Evolutionary conservation across 2,888 invertebrate species (phyloP), one percentile per base, ranked within the genome.

Genomic region (Monochamus alternatus): DNA sequence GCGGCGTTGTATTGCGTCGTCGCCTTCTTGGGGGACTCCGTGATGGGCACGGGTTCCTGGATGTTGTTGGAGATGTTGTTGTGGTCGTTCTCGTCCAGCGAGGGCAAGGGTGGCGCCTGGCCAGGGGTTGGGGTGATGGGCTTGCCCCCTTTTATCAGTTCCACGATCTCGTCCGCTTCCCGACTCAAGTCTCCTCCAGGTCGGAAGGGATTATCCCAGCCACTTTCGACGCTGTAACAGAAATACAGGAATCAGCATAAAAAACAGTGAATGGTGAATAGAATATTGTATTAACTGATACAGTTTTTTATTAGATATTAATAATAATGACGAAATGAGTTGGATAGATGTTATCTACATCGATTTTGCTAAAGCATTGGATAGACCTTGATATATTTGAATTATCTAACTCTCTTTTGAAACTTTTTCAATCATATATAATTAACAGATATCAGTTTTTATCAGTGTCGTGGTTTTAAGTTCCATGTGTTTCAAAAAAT

Each of bases 181-280:
- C 95, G 93, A 87, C 97, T 97, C 86, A 98, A 91, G 90, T 98
- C 97, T 78, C 98, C 98, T 86, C 97, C 98, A 43, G 98, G 98
- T 87, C 97, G 94, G 92, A 98, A 98, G 75, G 98, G 98, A 90
- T 98, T 98, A 90, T 98, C 98, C 95, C 97, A 97, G 81, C 97
- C 97, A 87, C 97, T 97, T 89, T 98, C 98, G 89, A 96, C 95
- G 90, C 98, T 98, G 92, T 14, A 91, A 82, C 58, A 66, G 73
- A 74, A 38, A 38, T 38, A 5, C 5, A 5, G 2, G 38, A 7
- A 38, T 38, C 7, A 38, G 38, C 2, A 5, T 5, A 2, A 38
- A 38, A 1, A 38, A 38, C 7, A 38, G 4, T 5, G 38, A 38
- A 5, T 2, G 38, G 38, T 38, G 38, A 5, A 38, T 5, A 38